Base-by-base conservation (phyloP, 2,888 invertebrate species). In the Noctua comes region DNA sequence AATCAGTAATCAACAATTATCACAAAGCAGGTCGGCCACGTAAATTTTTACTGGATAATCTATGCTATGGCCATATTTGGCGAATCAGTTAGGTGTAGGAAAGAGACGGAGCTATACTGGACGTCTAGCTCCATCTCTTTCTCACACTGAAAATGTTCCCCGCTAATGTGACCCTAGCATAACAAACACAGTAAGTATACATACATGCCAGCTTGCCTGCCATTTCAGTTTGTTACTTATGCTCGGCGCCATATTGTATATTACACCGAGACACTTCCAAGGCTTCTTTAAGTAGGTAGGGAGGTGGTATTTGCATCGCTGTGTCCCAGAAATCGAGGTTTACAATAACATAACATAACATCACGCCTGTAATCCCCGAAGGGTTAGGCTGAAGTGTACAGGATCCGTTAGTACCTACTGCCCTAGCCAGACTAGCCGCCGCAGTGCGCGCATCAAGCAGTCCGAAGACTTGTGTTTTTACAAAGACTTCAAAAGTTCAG, bases 241-340 rank as follows among this genome's bases (percentile, higher is more conserved):
- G 18, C n/a, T 31, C 27, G 10, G 73, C 43, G 59, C n/a, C 21
- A 66, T n/a, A 13, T 62, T 16, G 57, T 57, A n/a, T 2, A 62
- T 43, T 80, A 59, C 43, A 24, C n/a, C n/a, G 13, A 36, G 13
- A 36, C 66, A 80, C 73, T 62, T 80, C 31, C 31, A 73, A 62
- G 80, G 80, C 36, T 79, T 79, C 27, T 36, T 62, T 71, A 65
- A 46, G 36, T 69, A 51, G 13, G 11, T 46, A 27, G 40, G 21
- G 46, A 27, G 40, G 24, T 24, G 51, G 11, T 48, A 46, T 13
- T 21, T 24, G 7, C 18, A n/a, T 54, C 36, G 11, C 24, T 51
- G 46, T 54, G 18, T 59, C 6, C 36, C 57, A 64, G 43, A 21
- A 43, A n/a, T n/a, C 27, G 51, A 31, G 31, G 31, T 54, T 48